Conservation (phyloP, 2,888 invertebrate genomes). For the Dynastes grantii region DNA sequence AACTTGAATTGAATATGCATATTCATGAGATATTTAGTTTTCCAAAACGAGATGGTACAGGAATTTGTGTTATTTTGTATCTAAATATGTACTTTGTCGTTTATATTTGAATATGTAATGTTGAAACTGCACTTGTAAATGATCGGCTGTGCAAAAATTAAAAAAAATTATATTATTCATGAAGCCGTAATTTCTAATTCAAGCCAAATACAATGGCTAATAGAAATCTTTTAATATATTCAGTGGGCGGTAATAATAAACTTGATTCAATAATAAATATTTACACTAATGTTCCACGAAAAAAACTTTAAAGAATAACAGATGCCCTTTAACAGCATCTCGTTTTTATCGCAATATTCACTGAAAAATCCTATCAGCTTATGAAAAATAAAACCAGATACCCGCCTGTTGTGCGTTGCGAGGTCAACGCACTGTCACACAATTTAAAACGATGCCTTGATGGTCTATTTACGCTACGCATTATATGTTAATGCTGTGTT, state of each 20-base stretch:
- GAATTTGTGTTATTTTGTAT: too few species aligned
- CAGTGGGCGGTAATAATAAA: conserved; percentile 12
- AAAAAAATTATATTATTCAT: too few species aligned
- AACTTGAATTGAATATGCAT: too few species aligned
- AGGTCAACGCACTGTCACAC: conserved; percentile 44
- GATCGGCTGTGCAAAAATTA: too few species aligned
- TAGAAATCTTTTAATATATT: background rate
- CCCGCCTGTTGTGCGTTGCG: conserved; percentile 36
- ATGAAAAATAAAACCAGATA: conserved; percentile 46
- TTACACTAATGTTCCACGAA: background rate
- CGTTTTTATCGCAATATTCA: conserved; percentile 37
- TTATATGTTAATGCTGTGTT: conserved; percentile 42
- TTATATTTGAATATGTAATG: too few species aligned
- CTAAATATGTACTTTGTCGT: too few species aligned
- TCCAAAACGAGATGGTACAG: too few species aligned
- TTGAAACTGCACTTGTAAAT: too few species aligned
- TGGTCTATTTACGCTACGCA: conserved; percentile 42
- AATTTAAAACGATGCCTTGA: conserved; percentile 33
- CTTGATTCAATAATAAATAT: conserved; percentile 20
- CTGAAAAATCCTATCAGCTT: conserved; percentile 42
- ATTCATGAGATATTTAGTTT: too few species aligned
- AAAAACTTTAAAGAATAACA: conserved; percentile 21
- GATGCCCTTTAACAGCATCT: conserved; percentile 41
- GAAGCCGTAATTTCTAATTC: background rate
- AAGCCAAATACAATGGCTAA: background rate